A percentile compares a stretch with the other conserved stretches of the same genome.
phyloP scores from a whole-genome alignment of 2,888 invertebrate genomes.

The Torymus aiolomorphi region DNA sequence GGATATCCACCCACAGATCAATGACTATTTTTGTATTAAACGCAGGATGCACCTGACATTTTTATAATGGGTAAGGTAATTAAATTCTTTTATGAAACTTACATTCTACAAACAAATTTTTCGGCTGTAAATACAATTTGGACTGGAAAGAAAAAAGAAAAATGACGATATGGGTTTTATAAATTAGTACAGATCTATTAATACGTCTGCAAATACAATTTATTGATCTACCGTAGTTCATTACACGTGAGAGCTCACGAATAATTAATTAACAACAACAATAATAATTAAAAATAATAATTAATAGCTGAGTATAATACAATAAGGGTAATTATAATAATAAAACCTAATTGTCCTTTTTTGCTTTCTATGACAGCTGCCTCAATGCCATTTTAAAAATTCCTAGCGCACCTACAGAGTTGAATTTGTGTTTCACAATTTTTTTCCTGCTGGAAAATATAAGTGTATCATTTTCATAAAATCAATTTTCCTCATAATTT shows the following conservation, averaged over 20 bases:
- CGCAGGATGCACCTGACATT: not conserved
- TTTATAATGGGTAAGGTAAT: too few species aligned
- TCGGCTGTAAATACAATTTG: too few species aligned
- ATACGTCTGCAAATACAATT: slow-evolving; percentile 62
- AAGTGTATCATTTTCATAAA: slow-evolving; percentile 40
- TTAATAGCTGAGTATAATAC: slow-evolving; percentile 71
- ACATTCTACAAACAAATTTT: too few species aligned
- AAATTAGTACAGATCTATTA: not conserved
- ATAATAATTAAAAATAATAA: slow-evolving; percentile 69
- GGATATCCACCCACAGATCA: not conserved
- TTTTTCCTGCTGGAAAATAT: slow-evolving; percentile 37
- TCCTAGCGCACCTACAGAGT: slow-evolving; percentile 75
- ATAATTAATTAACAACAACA: slow-evolving; percentile 71
- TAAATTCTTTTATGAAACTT: too few species aligned
- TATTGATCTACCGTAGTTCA: slow-evolving; percentile 70
- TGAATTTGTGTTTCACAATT: slow-evolving; percentile 55
- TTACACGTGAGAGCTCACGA: slow-evolving; percentile 68
- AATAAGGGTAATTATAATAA: slow-evolving; percentile 72
- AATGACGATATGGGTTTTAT: not conserved
- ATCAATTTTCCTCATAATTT: slow-evolving; percentile 21
- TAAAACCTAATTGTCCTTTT: slow-evolving; percentile 72
- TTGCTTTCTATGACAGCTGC: slow-evolving; percentile 74
- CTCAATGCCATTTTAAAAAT: slow-evolving; percentile 73
- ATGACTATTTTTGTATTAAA: not conserved
- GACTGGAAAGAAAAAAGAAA: too few species aligned